Evolutionary conservation across 2,888 invertebrate species (phyloP).

Genomic region (Papilio elwesi): DNA sequence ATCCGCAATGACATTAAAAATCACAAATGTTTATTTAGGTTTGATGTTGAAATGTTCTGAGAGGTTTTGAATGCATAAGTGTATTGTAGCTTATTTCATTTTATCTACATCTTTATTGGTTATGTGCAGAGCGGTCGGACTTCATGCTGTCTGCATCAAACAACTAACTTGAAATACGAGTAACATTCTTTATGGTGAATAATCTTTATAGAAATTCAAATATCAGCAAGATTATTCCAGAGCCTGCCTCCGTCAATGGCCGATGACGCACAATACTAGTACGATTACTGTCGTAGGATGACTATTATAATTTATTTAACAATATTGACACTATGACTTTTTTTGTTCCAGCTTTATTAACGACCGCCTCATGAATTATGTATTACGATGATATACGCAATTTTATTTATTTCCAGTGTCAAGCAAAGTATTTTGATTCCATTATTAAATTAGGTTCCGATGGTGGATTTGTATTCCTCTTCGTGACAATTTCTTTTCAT

Average conservation of each 20-base stretch:
- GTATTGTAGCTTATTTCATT: too few species aligned
- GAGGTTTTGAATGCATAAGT: too few species aligned
- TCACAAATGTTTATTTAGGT: too few species aligned
- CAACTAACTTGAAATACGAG: background rate
- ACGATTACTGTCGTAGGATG: constrained; percentile 7
- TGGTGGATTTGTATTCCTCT: too few species aligned
- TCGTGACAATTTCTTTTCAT: too few species aligned
- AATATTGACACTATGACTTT: constrained; percentile 18
- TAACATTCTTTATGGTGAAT: background rate
- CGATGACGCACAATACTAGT: constrained; percentile 5
- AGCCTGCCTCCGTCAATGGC: constrained; percentile 1
- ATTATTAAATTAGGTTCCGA: too few species aligned
- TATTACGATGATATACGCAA: background rate
- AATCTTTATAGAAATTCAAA: background rate
- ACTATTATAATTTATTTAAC: background rate
- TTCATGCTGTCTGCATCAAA: background rate
- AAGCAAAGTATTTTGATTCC: too few species aligned
- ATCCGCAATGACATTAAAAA: too few species aligned
- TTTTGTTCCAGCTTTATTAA: background rate
- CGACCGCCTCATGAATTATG: background rate
- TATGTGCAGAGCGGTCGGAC: background rate
- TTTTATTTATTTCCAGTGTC: background rate
- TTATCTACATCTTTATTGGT: background rate
- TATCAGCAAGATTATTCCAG: constrained; percentile 16
- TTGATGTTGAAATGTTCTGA: too few species aligned